Conservation (phyloP, 2,113 vertebrate genomes). For the Pseudopipra pipra region DNA sequence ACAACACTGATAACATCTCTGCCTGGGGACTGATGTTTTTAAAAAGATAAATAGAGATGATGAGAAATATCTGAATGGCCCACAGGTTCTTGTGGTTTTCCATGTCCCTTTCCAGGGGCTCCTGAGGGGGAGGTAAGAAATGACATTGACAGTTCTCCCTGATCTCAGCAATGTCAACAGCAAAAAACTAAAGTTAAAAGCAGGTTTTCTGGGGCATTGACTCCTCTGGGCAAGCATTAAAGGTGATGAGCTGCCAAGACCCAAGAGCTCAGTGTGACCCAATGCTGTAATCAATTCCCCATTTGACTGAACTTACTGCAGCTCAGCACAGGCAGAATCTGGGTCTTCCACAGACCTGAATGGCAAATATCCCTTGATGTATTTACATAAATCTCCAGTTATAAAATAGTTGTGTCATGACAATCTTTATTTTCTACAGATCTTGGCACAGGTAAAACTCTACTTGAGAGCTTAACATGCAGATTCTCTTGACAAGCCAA, state of each 20-base stretch:
- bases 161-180: not conserved
- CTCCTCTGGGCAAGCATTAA: not conserved
- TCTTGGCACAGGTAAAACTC: not conserved
- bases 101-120: not conserved
- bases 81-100: not conserved
- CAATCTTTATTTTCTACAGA: not conserved
- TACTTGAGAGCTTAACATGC: not conserved
- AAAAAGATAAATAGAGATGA: not conserved
- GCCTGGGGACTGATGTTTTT: not conserved
- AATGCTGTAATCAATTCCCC: fast-evolving
- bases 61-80: not conserved
- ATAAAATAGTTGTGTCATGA: not conserved
- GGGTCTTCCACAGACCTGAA: not conserved
- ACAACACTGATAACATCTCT: not conserved
- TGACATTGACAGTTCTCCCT: fast-evolving
- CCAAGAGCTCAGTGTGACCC: not conserved
- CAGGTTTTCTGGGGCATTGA: not conserved
- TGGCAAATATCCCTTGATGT: not conserved
- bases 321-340: not conserved
- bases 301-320: not conserved
- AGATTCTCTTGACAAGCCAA: not conserved
- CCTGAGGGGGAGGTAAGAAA: not conserved
- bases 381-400: not conserved
- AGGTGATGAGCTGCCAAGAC: not conserved
- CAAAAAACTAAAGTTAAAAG: not conserved